Percentiles rank a stretch among this genome's conserved stretches.
These are phyloP conservation scores for Sporophila hypoxantha DNA, from an alignment of 2,113 vertebrate genomes.

Conservation along the genomic window DNA sequence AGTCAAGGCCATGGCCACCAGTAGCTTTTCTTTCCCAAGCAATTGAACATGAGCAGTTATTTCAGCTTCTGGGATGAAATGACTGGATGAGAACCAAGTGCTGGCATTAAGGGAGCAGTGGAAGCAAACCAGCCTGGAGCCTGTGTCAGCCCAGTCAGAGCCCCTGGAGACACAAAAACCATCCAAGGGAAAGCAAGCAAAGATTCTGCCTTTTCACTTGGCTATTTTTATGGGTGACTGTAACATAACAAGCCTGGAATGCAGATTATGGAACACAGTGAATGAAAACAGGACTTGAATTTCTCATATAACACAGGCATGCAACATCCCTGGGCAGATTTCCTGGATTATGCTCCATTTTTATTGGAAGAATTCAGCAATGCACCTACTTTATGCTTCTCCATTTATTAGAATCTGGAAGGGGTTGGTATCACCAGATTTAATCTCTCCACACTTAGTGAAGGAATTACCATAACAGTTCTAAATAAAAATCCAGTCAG, in stretches of 20 bases:
- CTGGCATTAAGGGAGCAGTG: slow-evolving; percentile 7
- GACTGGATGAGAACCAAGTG: slow-evolving; percentile 28
- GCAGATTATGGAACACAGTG: neutral
- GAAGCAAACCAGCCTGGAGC: slow-evolving; percentile 9
- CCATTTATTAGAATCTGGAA: neutral
- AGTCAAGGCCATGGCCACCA: neutral
- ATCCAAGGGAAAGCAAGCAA: neutral
- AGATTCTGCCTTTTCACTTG: neutral
- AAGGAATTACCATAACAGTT: neutral
- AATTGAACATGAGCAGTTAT: slow-evolving; percentile 21
- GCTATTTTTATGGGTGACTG: neutral
- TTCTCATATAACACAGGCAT: neutral
- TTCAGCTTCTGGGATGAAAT: slow-evolving; percentile 35
- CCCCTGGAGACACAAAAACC: neutral
- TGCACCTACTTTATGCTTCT: neutral
- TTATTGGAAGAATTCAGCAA: neutral
- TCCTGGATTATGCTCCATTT: neutral
- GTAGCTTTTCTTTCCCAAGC: slow-evolving; percentile 22
- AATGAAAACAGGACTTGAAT: neutral
- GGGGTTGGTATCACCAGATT: neutral
- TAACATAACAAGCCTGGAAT: neutral
- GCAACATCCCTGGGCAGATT: neutral
- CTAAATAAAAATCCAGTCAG: neutral
- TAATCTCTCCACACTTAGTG: neutral
- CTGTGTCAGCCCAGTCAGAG: neutral